Evolutionary conservation across 2,113 vertebrate species (phyloP), one percentile per base, ranked within the genome.

Genomic region (Peucedramus taeniatus): DNA sequence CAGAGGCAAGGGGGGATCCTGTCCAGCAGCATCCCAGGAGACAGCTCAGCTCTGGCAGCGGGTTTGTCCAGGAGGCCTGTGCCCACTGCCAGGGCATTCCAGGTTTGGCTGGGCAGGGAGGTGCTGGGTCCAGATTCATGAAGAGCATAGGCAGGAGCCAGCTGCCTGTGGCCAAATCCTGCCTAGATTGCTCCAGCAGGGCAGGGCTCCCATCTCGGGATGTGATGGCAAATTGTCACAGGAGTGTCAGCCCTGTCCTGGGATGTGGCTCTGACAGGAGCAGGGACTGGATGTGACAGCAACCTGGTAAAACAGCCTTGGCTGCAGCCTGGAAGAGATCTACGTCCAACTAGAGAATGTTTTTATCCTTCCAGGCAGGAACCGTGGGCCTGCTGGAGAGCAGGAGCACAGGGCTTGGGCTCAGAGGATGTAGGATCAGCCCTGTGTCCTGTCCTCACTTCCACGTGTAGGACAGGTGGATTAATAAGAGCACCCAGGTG

Each of bases 371-470:
- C 66, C 39, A 50, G 39, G 13, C 10, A 1, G 28, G 78, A 89
- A 26, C 24, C 22, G 18, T 14, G 33, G 9, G 30, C 68, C 76
- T 11, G n/a, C 27, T 39, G 40, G 37, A 27, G 42, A 35, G 82
- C 2, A 0, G 57, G 53, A 85, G 16, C 44, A 10, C 44, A 6
- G 49, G 17, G 26, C 33, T 37, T 13, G 30, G 44, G 63, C 68
- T 76, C 2, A 0, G 20, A 15, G 40, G 23, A 11, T 26, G 33
- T 0, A 2, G 45, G 56, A 23, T 72, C 45, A 56, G 17, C 28
- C 22, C 51, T 0, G 0, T 9, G 61, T 22, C 80, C 51, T 20
- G 0, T 31, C 71, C 51, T 75, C 7, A 0, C 39, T 40, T 59
- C 40, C 57, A 4, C 1, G 2, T 13, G 18, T 10, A 35, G 42